Percentiles rank a stretch among this genome's conserved stretches.
These are phyloP conservation scores for Danio choprae DNA, from an alignment of 2,797 vertebrate genomes.

Conservation along the genomic window DNA sequence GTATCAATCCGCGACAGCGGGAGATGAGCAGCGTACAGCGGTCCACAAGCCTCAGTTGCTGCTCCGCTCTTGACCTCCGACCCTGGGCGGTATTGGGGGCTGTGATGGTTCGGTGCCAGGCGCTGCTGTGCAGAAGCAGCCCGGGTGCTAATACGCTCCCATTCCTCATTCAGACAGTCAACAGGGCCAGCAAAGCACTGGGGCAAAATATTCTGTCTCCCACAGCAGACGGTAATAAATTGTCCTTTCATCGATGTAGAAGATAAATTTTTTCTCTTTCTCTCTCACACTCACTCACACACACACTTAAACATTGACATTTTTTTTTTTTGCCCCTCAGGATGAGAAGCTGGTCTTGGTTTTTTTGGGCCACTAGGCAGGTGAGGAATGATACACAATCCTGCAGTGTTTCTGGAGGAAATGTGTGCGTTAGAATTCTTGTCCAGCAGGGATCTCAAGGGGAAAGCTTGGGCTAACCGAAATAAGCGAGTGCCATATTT, in stretches of 20 bases:
- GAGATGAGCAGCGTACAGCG: constrained; percentile 65
- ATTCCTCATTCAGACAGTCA: constrained; percentile 91
- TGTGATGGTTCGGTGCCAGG: constrained; percentile 78
- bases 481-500: constrained; percentile 88
- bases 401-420: constrained; percentile 38
- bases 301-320: constrained; percentile 68
- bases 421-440: constrained; percentile 76
- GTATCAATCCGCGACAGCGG: constrained; percentile 66
- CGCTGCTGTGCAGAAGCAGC: constrained; percentile 68
- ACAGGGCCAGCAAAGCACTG: constrained; percentile 83
- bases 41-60: constrained; percentile 65
- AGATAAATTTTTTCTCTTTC: constrained; percentile 84
- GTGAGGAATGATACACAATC: constrained; percentile 28
- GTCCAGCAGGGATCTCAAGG: constrained; percentile 77
- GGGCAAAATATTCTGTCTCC: constrained; percentile 92
- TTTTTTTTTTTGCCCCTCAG: constrained; percentile 59
- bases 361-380: constrained; percentile 69
- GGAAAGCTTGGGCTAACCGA: constrained; percentile 80
- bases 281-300: constrained; percentile 56
- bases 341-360: constrained; percentile 75
- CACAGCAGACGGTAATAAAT: constrained; percentile 93
- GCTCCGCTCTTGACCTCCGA: constrained; percentile 73
- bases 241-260: constrained; percentile 88
- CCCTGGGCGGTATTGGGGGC: constrained; percentile 71
- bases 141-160: constrained; percentile 83